These are phyloP conservation scores for Lithobates sylvaticus DNA, from an alignment of 2,797 vertebrate genomes.

Conservation along the genomic window DNA sequence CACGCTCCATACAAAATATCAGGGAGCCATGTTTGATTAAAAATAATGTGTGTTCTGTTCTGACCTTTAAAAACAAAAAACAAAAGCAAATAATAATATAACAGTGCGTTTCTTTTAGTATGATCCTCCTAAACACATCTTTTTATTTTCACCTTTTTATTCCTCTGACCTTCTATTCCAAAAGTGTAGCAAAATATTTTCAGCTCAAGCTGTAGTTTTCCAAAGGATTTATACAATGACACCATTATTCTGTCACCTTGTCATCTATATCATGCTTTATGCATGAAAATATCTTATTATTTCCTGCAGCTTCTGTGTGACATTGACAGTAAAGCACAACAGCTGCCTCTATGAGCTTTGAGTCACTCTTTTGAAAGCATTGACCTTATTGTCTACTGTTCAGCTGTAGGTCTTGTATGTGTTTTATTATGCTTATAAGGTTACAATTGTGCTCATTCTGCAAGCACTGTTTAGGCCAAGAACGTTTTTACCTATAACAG, in stretches of 20 bases:
- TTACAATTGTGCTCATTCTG: background rate
- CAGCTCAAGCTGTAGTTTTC: constrained; percentile 9
- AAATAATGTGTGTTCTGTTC: background rate
- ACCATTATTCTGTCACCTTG: constrained; percentile 38
- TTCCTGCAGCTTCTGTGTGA: constrained; percentile 29
- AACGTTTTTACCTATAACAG: too few species aligned
- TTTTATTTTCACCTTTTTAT: constrained; percentile 6
- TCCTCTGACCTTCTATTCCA: background rate
- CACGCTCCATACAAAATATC: background rate
- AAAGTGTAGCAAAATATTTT: background rate
- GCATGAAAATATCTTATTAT: constrained; percentile 49
- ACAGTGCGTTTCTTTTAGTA: too few species aligned
- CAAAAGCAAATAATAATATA: too few species aligned
- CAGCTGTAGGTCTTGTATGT: background rate
- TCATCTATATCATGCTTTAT: constrained; percentile 44
- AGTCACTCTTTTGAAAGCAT: constrained; percentile 15
- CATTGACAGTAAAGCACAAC: constrained; percentile 40
- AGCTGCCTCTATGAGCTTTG: constrained; percentile 34
- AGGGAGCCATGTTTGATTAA: background rate
- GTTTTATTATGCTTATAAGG: constrained; percentile 8
- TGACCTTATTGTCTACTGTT: constrained; percentile 27
- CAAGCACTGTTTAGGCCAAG: too few species aligned
- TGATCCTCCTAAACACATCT: background rate
- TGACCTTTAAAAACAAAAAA: background rate
- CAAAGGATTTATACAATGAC: constrained; percentile 33